Base-by-base conservation (phyloP, 92 coral and sea anemone genomes). In the Desmophyllum pertusum region DNA sequence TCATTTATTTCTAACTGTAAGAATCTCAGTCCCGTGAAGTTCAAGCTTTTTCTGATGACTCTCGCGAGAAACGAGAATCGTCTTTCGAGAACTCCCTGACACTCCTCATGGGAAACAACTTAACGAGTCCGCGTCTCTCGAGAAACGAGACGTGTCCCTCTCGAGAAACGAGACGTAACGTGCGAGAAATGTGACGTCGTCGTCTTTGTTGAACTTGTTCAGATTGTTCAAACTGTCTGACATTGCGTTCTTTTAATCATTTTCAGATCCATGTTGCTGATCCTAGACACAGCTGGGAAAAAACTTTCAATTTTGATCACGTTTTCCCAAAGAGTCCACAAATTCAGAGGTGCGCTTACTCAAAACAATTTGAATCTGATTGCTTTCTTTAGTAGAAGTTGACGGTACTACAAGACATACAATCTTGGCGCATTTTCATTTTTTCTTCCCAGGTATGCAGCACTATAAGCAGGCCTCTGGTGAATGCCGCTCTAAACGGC, bases 401-500 rank as follows among this genome's bases (percentile, higher is more conserved):
- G 21, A 35, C 71, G 17, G 39, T 31, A 51, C 81, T 19, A 10
- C 23, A n/a, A 29, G 0, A n/a, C n/a, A n/a, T n/a, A n/a, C n/a
- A 25, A 10, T 51, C 37, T 18, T 0, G 18, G 29, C 5, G 14
- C 0, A 21, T 25, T 25, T 31, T 25, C 29, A 42, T 17, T 33
- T n/a, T 40, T 72, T 48, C 21, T 51, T 39, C 38, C 19, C 73
- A 96, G 98, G 95, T 96, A 29, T 96, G 98, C 42, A 89, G 81
- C 73, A 86, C 93, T 39, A 86, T 96, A 43, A 90, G 98, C 70
- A 91, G 94, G 27, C 98, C 98, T 21, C 87, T 96, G 43, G 98
- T 96, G 64, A 90, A 87, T 73, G 90, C 98, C 10, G 98, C 98
- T 52, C 91, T 96, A 38, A 96, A 94, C 90, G 98, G 98, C 15